Evolutionary conservation across 53 echinoderm and acorn worm genomes (phyloP), one percentile per base, ranked within the genome.

Genomic region (Echinometra lucunter): DNA sequence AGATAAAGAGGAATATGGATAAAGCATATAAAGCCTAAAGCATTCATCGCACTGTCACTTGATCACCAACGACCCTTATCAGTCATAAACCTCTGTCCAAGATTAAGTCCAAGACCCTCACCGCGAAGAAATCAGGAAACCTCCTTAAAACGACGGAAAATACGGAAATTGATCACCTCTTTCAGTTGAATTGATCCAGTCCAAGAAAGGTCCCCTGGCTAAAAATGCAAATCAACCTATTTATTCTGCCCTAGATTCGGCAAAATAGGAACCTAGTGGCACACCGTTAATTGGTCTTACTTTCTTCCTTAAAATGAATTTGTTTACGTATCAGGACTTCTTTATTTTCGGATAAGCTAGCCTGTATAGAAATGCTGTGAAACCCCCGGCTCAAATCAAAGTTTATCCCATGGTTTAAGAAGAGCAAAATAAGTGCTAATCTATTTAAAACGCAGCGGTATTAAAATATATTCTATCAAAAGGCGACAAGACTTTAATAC

Each of bases 91-190:
- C 49, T 49, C 47, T 85, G 85, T 49, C 28, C 28, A 30, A 30
- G 19, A 38, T 81, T 40, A 44, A 3, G 49, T 28, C 30, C 45
- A 19, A 47, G 47, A 85, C 85, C 45, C 28, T 49, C 85, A 85
- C 85, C 49, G 47, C 47, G n/a, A 25, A 47, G 18, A 44, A 47
- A 12, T 28, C 85, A 85, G 85, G 85, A 85, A 85, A 49, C 85
- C 34, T 85, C 85, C 1, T 85, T 11, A 85, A 85, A 85, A 85
- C 15, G 85, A 49, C 85, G 85, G 85, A 85, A 49, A 85, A 85
- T 19, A 19, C 85, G 85, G 85, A 85, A 85, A 85, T 85, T 49
- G 30, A 85, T 27, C 81, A 23, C 44, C 42, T 49, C 49, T 85
- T 45, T 85, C 47, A 49, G 49, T 28, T 85, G 8, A 49, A 28